phyloP scores from a whole-genome alignment of 2,113 vertebrate species.

The Nerophis ophidion region DNA sequence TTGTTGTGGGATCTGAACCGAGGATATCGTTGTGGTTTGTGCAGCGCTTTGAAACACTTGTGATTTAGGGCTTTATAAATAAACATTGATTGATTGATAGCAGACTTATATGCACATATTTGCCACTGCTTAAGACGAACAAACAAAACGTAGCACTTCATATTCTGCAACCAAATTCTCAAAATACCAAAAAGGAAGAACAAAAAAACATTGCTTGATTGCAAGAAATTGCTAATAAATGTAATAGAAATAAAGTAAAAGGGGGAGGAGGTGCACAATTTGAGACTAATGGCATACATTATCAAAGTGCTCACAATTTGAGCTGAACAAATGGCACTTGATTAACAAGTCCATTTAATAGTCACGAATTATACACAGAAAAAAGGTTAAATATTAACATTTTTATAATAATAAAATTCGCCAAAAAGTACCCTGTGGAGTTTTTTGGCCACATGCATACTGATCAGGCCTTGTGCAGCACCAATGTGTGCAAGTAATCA shows the following conservation, averaged over 20 bases:
- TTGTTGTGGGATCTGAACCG: no score
- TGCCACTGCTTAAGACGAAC: no score
- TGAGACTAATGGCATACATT: constrained; percentile 19
- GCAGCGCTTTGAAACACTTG: no score
- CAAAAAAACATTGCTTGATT: not conserved
- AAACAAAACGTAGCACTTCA: not conserved
- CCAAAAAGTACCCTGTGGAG: not conserved
- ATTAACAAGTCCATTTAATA: constrained; percentile 23
- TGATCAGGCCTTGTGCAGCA: not conserved
- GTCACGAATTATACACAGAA: not conserved
- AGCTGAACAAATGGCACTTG: constrained; percentile 16
- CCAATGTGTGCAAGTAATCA: not conserved
- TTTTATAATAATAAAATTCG: not conserved
- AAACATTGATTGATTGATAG: no score
- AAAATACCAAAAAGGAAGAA: not conserved
- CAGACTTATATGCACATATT: not conserved
- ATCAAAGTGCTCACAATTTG: constrained; percentile 12
- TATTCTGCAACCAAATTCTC: not conserved
- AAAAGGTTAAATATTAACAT: not conserved
- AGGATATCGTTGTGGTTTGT: no score
- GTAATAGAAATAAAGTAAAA: constrained; percentile 2
- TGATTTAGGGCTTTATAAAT: no score
- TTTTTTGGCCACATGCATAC: not conserved
- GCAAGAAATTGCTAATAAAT: constrained; percentile 2
- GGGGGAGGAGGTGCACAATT: constrained; percentile 5